Conservation (phyloP, 2,797 vertebrate species). For the Rhinogobio ventralis region DNA sequence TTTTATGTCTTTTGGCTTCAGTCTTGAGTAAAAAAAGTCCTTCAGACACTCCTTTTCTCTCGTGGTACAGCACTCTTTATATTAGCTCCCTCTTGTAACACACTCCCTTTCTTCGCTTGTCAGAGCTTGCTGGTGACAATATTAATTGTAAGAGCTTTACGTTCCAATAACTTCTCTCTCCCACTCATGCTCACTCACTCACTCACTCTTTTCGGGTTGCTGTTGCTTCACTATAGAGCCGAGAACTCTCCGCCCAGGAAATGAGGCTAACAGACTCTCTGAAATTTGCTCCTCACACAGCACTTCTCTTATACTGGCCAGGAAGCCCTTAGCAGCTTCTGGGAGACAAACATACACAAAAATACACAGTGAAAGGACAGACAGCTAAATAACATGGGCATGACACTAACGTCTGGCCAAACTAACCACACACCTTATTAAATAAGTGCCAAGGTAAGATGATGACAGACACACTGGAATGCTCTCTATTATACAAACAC, state of each 20-base stretch:
- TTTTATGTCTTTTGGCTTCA: constrained; percentile 17
- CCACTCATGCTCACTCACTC: constrained; percentile 51
- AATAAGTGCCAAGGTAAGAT: constrained; percentile 53
- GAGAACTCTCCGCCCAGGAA: constrained; percentile 84
- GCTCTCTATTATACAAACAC: constrained; percentile 28
- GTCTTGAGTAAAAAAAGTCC: background rate
- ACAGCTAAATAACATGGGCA: constrained; percentile 68
- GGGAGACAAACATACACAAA: constrained; percentile 29
- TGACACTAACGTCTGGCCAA: constrained; percentile 60
- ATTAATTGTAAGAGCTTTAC: constrained; percentile 75
- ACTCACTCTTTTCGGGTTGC: constrained; percentile 72
- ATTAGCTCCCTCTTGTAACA: constrained; percentile 27
- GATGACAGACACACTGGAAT: constrained; percentile 26
- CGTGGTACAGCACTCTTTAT: constrained; percentile 20
- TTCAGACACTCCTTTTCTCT: constrained; percentile 47
- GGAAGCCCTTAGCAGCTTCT: constrained; percentile 24
- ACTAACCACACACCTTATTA: constrained; percentile 64
- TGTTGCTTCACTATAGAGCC: constrained; percentile 78
- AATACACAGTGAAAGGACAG: constrained; percentile 51
- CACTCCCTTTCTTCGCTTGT: constrained; percentile 70
- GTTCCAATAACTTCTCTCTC: constrained; percentile 72
- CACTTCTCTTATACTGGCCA: constrained; percentile 38
- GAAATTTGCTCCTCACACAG: constrained; percentile 72
- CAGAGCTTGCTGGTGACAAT: constrained; percentile 79
- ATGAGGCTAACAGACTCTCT: constrained; percentile 80